Evolutionary conservation across 2,797 vertebrate genomes (phyloP).

Genomic region (Nyctalus aviator): DNA sequence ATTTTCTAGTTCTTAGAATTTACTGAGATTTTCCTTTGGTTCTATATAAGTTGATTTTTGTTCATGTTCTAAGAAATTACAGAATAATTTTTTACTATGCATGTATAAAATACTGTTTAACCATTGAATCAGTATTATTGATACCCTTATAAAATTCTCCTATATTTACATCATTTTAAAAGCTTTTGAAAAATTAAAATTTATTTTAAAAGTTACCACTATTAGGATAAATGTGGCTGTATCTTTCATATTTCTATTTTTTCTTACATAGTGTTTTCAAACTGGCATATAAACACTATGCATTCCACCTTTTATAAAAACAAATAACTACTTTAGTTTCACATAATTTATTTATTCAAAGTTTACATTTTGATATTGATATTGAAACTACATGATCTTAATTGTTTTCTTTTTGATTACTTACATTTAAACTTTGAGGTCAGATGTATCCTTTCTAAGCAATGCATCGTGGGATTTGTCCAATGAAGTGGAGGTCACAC

Average conservation of each 20-base stretch:
- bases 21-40: not conserved
- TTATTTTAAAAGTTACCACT: not conserved
- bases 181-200: not conserved
- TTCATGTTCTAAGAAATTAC: not conserved
- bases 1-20: conserved; percentile 42
- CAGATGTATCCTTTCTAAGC: not conserved
- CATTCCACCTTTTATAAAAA: not conserved
- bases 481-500: not conserved
- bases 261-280: not conserved
- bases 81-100: not conserved
- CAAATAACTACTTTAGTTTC: not conserved
- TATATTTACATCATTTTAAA: not conserved
- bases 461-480: not conserved
- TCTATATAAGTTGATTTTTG: not conserved
- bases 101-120: not conserved
- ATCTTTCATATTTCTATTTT: not conserved
- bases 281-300: not conserved
- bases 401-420: not conserved
- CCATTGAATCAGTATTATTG: not conserved
- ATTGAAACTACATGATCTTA: not conserved
- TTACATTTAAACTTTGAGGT: not conserved
- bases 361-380: not conserved
- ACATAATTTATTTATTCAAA: not conserved
- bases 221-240: not conserved
- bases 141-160: not conserved